These are phyloP conservation scores for Agonopterix arenella DNA, from an alignment of 2,888 invertebrate species.

Conservation along the genomic window DNA sequence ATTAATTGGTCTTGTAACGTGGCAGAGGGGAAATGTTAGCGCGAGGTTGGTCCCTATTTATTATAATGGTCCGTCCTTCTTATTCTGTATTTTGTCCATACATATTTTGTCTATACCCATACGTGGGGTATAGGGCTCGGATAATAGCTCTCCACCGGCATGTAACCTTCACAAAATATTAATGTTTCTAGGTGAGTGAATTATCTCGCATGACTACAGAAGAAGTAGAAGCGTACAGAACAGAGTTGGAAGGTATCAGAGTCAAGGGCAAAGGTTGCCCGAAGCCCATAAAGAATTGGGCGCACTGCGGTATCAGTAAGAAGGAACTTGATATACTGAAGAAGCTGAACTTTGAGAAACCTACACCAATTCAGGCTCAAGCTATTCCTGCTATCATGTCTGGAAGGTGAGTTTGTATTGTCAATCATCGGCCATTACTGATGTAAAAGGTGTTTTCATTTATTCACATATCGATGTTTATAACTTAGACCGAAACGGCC, in stretches of 20 bases:
- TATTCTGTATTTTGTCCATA: too few species aligned
- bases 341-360: constrained; percentile 94
- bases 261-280: constrained; percentile 98
- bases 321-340: constrained; percentile 95
- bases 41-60: too few species aligned
- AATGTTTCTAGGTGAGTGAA: constrained; percentile 85
- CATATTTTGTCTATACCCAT: too few species aligned
- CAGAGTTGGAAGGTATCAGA: constrained; percentile 95
- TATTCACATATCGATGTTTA: too few species aligned
- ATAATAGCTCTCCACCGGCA: too few species aligned
- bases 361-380: constrained; percentile 99
- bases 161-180: neutral
- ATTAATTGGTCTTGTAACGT: too few species aligned
- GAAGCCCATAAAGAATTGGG: constrained; percentile 97
- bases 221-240: constrained; percentile 89
- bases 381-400: constrained; percentile 98
- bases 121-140: too few species aligned
- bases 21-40: too few species aligned
- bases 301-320: constrained; percentile 98
- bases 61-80: too few species aligned
- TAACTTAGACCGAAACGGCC: too few species aligned
- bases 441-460: too few species aligned
- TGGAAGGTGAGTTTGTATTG: constrained; percentile 76
- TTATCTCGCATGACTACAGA: constrained; percentile 92
- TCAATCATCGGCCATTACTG: neutral